Evolutionary conservation across 2,797 vertebrate genomes (phyloP), one percentile per base, ranked within the genome.

Genomic region (Pagetopsis macropterus): DNA sequence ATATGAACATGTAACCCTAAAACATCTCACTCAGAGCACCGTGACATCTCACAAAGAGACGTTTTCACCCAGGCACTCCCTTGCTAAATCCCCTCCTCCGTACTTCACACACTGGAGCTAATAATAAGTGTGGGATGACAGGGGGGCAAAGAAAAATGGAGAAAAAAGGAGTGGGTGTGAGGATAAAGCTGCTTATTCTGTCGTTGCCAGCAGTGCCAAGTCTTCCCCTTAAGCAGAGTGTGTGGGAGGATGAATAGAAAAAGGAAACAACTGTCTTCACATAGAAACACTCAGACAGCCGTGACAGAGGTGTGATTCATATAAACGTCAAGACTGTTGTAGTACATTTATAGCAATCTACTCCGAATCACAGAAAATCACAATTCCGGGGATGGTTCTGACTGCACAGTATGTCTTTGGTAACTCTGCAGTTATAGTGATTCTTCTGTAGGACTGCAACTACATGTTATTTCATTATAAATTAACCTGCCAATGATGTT

Each of bases 191-290:
- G 71, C 75, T 66, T 74, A 65, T 82, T 84, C 63, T 69, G 61
- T 68, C 76, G 70, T 48, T 79, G 77, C 56, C 58, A 68, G 70
- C 19, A 6, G 56, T 17, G 66, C 67, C 63, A 72, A 81, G 69
- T 87, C 72, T 84, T 75, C 75, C 33, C 76, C 78, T 70, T 40
- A 72, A 79, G 76, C 82, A 72, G 64, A 58, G 64, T 52, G 83
- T 13, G 81, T 84, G 56, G 86, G 87, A 74, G 65, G 61, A 70
- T 69, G 72, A 72, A 76, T 45, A 52, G 55, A 71, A 60, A 65
- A 71, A 75, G 65, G 65, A 67, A 83, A 81, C 70, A 68, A 67
- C 63, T 21, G 62, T 64, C 51, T 78, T 83, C 16, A 43, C 31
- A 57, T 57, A 63, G 55, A 49, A 27, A 72, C 33, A 45, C 62